Evolutionary conservation across 2,113 vertebrate species (phyloP).

Genomic region (Epinephelus lanceolatus): DNA sequence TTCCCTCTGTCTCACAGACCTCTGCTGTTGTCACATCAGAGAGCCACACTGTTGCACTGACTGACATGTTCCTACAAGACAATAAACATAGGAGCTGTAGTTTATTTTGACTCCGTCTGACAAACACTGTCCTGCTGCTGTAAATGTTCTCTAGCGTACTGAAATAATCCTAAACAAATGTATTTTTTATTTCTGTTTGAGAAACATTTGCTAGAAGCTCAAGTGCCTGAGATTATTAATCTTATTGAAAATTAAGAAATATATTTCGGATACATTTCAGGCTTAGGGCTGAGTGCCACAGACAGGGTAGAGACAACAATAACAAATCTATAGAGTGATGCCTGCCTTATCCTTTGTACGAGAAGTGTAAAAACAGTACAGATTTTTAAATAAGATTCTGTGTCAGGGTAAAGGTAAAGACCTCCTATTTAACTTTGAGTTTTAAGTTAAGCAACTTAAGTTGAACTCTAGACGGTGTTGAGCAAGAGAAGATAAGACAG

Average conservation of each 20-base stretch:
- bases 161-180: background rate
- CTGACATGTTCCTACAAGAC: background rate
- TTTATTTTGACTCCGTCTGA: background rate
- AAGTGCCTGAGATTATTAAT: background rate
- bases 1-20: background rate
- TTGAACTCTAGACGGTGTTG: slow-evolving; percentile 34
- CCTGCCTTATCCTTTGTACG: no score
- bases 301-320: no score
- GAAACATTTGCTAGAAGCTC: no score
- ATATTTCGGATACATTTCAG: no score
- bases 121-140: background rate
- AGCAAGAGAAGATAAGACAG: slow-evolving; percentile 54
- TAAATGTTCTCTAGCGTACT: background rate
- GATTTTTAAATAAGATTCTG: background rate
- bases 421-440: background rate
- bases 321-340: no score
- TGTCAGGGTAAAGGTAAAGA: background rate
- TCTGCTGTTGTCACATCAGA: background rate
- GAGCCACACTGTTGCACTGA: background rate
- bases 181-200: background rate
- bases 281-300: no score
- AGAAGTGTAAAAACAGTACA: background rate
- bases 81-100: background rate
- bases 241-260: no score
- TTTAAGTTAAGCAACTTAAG: background rate